Evolutionary conservation across 2,888 invertebrate genomes (phyloP).

Genomic region (Tryphoninae sp.): DNA sequence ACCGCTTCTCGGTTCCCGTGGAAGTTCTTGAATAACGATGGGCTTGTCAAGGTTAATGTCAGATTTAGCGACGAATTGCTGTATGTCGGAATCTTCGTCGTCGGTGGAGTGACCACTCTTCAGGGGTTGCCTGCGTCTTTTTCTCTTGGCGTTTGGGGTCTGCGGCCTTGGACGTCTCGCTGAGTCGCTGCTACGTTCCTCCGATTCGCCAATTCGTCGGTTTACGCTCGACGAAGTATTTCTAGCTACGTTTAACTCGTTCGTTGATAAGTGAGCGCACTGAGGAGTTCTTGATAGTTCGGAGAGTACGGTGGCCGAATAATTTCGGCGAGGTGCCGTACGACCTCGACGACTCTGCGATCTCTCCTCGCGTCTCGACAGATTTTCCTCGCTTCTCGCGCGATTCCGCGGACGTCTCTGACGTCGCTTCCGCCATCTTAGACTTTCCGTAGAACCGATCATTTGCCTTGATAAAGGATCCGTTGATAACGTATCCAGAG

Average conservation of each 20-base stretch:
- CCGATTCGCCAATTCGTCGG: conserved; percentile 61
- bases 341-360: conserved; percentile 63
- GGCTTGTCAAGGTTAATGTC: conserved; percentile 33
- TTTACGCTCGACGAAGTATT: conserved; percentile 55
- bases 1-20: conserved; percentile 74
- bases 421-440: conserved; percentile 72
- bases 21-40: conserved; percentile 71
- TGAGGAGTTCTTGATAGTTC: conserved; percentile 40
- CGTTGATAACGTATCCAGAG: conserved; percentile 72
- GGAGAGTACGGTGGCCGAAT: conserved; percentile 49
- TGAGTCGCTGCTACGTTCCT: conserved; percentile 61
- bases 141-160: conserved; percentile 76
- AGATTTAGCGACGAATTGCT: conserved; percentile 36
- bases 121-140: conserved; percentile 80
- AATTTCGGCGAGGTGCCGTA: conserved; percentile 55
- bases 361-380: conserved; percentile 72
- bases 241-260: conserved; percentile 55
- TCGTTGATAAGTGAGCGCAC: conserved; percentile 53
- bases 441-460: conserved; percentile 76
- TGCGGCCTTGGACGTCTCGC: conserved; percentile 69
- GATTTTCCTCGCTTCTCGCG: conserved; percentile 75
- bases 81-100: conserved; percentile 81
- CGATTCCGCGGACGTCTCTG: conserved; percentile 69
- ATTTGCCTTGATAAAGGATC: conserved; percentile 63
- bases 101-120: conserved; percentile 78